Base-by-base conservation (phyloP, 2,113 vertebrate genomes). In the Meleagris gallopavo region DNA sequence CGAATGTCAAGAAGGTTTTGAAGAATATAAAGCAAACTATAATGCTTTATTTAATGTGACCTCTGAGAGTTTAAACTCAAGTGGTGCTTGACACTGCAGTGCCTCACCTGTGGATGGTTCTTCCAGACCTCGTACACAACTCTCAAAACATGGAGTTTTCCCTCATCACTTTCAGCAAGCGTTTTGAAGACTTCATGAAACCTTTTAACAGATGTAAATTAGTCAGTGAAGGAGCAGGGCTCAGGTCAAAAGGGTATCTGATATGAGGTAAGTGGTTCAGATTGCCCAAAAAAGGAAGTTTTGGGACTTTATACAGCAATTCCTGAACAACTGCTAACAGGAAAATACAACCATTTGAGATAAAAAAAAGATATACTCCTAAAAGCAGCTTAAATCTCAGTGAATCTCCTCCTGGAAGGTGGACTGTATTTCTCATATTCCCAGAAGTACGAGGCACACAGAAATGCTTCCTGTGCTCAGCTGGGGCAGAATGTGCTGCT, bases 111-210 rank as follows among this genome's bases (percentile, higher is more conserved):
- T 17, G 99, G 99, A 86, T 99, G 99, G 95, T 99, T 99, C 95
- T 97, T 98, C 99, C 99, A 99, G 69, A 98, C 99, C 14, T 99
- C 98, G 74, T 99, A 99, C 43, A 99, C 98, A 85, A 99, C 99
- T 88, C 98, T 98, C 17, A 99, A 98, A 93, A 99, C 98, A 79
- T 99, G 99, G 67, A 99, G 98, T 80, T 99, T 99, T n/a, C 99
- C 99, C 94, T 99, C 99, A 83, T 99, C 99, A 32, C 97, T 98
- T 77, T 99, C 99, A 20, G 99, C 98, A 89, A 99, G 97, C 0
- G 94, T 96, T 98, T 99, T 99, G 95, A 99, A 98, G 93, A 99
- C 98, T 96, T 99, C 99, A 62, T 99, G 99, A 97, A 99, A 99
- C 98, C 99, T 99, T 97, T 62, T 57, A 93, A 90, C 2, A 94